Evolutionary conservation across 1,140 invertebrate genomes (phyloP), one percentile per base, ranked within the genome.

Genomic region (Sesamia nonagrioides): DNA sequence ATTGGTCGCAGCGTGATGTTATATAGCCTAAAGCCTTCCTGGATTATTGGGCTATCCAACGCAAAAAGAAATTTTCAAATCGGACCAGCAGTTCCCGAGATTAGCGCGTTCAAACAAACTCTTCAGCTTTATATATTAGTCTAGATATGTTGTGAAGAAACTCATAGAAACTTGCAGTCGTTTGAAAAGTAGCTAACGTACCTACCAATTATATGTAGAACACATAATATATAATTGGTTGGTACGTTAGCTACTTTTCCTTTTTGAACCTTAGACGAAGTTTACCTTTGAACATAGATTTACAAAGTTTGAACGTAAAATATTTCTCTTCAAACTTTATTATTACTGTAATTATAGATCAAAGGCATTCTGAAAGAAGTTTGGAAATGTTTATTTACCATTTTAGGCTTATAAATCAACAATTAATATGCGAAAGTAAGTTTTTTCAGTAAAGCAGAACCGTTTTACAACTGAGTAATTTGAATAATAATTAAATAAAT

Each of bases 331-430:
- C 11, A 48, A 56, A 56, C 54, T 56, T 56, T 56, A 1, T 56
- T 11, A 56, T 56, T 13, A 56, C 54, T 56, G 54, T 8, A 54
- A 54, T 54, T 7, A 54, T 54, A 21, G 52, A 54, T 54, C 18
- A 21, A 3, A 54, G 18, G 17, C 1, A 21, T 9, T 54, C 18
- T 18, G 8, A 21, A 54, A 18, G 6, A 21, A 21, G 21, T 17
- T 21, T 21, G 17, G 17, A 54, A 54, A 8, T 45, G 42, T 45
- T 45, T 1, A 9, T 45, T 2, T 2, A 15, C 9, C 9, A 48
- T 48, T 48, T 48, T 0, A 48, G 11, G 2, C 15, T 15, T 0
- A 48, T 48, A 48, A 48, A 42, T 42, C 42, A 42, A 42, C 42
- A 42, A 4, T 48, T 48, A 15, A 48, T 48, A 15, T 15, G 13